phyloP scores from a whole-genome alignment of 1,140 invertebrate genomes.

The Cecropterus lyciades region DNA sequence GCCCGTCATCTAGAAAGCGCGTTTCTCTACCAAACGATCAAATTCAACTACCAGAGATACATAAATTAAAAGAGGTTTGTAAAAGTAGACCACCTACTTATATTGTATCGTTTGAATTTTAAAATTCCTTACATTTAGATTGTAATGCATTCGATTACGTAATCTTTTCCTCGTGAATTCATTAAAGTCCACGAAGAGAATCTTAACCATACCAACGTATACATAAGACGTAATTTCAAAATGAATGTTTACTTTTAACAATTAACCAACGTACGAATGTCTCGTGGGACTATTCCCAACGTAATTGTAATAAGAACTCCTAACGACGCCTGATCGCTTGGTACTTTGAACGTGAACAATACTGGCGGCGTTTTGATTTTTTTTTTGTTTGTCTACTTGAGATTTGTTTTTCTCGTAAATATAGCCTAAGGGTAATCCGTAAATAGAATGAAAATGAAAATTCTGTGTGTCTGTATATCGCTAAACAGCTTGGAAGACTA shows the following conservation, averaged over 20 bases:
- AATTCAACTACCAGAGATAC: neutral
- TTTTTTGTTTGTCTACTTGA: too few relatives aligned
- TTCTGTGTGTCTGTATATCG: too few relatives aligned
- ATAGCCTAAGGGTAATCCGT: too few relatives aligned
- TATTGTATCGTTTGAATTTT: constrained; percentile 13
- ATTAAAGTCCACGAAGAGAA: constrained; percentile 9
- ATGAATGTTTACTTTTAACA: constrained; percentile 29
- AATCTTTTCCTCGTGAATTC: constrained; percentile 24
- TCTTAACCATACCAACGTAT: too few relatives aligned
- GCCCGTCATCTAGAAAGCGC: neutral
- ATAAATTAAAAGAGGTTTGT: neutral
- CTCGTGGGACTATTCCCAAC: constrained; percentile 64
- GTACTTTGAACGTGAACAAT: constrained; percentile 45
- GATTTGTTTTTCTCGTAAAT: too few relatives aligned
- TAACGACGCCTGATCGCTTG: constrained; percentile 50
- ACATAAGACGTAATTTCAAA: too few relatives aligned
- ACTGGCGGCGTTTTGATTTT: neutral
- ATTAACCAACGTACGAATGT: constrained; percentile 37
- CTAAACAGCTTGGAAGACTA: too few relatives aligned
- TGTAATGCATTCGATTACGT: constrained; percentile 19
- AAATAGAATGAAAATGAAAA: too few relatives aligned
- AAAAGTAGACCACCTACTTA: constrained; percentile 4
- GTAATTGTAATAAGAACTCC: constrained; percentile 49
- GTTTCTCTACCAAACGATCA: neutral
- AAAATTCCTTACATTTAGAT: constrained; percentile 19